Conservation (phyloP, 2,113 vertebrate genomes). For the Gambusia affinis region DNA sequence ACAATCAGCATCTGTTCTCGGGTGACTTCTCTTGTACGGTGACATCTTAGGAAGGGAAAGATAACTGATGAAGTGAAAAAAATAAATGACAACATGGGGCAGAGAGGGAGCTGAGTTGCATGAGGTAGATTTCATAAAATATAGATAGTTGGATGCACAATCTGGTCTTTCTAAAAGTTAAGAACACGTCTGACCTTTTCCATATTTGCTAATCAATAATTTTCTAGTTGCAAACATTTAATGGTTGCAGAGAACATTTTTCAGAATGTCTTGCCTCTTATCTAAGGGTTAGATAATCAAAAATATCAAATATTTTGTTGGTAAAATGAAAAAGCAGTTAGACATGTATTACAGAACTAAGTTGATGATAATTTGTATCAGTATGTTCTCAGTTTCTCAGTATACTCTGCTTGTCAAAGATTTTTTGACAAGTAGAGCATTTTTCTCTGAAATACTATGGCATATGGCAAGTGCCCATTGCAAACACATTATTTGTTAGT, state of each 20-base stretch:
- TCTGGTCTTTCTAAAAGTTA: slow-evolving; percentile 29
- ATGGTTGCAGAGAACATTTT: slow-evolving; percentile 40
- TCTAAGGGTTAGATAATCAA: slow-evolving; percentile 19
- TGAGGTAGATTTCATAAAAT: not conserved
- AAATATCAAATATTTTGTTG: not conserved
- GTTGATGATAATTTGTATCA: too few species aligned
- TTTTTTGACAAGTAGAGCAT: not conserved
- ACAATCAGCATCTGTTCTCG: slow-evolving; percentile 58
- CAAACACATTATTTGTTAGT: not conserved
- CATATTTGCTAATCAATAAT: slow-evolving; percentile 36
- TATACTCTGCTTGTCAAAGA: not conserved
- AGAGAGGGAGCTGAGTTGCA: slow-evolving; percentile 3
- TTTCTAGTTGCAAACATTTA: slow-evolving; percentile 31
- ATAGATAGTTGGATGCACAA: not conserved
- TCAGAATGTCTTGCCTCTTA: slow-evolving; percentile 59
- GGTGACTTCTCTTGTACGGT: slow-evolving; percentile 52
- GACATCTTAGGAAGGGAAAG: slow-evolving; percentile 56
- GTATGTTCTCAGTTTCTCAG: not conserved
- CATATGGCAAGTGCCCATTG: not conserved
- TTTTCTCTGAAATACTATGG: not conserved
- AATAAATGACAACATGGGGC: slow-evolving; percentile 48
- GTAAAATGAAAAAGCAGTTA: not conserved
- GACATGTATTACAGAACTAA: not conserved
- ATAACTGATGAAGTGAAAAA: slow-evolving; percentile 63
- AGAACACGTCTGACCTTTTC: slow-evolving; percentile 62